Evolutionary conservation across 2,113 vertebrate species (phyloP).

Genomic region (Pedetes capensis): DNA sequence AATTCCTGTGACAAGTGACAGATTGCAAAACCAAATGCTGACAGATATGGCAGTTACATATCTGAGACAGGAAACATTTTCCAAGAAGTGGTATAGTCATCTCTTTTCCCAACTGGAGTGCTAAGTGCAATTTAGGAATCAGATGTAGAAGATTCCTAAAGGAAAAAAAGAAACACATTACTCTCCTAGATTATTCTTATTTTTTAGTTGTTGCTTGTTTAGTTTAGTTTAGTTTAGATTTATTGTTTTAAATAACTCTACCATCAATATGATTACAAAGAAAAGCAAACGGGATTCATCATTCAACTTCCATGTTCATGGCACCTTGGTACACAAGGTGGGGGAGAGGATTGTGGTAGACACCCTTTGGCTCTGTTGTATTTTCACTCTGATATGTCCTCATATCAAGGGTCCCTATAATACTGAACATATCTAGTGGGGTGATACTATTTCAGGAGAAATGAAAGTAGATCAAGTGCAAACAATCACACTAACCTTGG

Average conservation of each 20-base stretch:
- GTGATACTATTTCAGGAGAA: background rate
- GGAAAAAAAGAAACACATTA: background rate
- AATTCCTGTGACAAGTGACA: conserved; percentile 67
- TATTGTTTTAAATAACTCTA: background rate
- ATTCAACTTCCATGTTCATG: background rate
- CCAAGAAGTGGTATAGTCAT: conserved; percentile 49
- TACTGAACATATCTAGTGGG: background rate
- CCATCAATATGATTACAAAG: background rate
- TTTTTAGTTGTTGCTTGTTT: background rate
- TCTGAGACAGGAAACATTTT: conserved; percentile 70
- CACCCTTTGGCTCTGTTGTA: background rate
- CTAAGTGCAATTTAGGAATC: background rate
- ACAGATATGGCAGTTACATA: conserved; percentile 67
- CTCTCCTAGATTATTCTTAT: conserved; percentile 8
- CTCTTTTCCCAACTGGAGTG: background rate
- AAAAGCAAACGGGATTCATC: background rate
- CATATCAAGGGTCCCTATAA: background rate
- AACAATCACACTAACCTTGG: background rate
- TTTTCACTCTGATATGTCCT: background rate
- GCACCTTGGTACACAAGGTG: accelerated
- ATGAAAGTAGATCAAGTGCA: background rate
- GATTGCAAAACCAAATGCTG: conserved; percentile 71
- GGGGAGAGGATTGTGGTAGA: background rate
- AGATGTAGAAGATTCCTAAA: background rate
- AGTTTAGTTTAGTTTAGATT: background rate